Base-by-base conservation (phyloP, 1,140 invertebrate genomes). In the Sesamia nonagrioides region DNA sequence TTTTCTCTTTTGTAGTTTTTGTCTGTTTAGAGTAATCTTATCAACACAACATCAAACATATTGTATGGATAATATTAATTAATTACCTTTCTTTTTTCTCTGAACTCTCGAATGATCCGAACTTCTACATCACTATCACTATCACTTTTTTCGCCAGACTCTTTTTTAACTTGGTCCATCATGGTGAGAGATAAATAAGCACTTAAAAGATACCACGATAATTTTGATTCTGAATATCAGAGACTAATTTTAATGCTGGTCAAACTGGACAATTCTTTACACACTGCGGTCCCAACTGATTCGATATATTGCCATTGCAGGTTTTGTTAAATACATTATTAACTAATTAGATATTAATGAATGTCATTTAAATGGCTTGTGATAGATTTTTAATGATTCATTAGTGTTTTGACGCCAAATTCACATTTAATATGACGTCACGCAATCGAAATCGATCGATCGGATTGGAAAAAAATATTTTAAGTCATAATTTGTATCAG, bases 81-180 rank as follows among this genome's bases (percentile, higher is more conserved):
- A 40, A 0, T 4, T 83, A 81, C 82, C 79, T 78, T 42, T 52
- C 63, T 58, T 58, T 18, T 81, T 17, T 76, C 56, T 18, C 40
- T 72, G 42, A 76, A 78, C 56, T 66, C 63, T 13, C 79, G 68
- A 50, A 81, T 40, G 33, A 82, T 69, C 8, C 72, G 56, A 11
- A 77, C 42, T 77, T 83, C 82, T 21, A 73, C 68, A 54, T 84
- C 78, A 61, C 80, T 82, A 61, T 84, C 78, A 61, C 80, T 82
- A 61, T 81, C 80, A 52, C 72, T 80, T 5, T 50, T 77, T 7
- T 78, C 76, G 3, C 56, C 61, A 6, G 48, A 8, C 35, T 54
- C n/a, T 17, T 21, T n/a, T n/a, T n/a, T n/a, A n/a, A n/a, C n/a
- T 2, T 45, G 61, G 37, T 21, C 13, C 37, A 66, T 66, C 2